Base-by-base conservation (phyloP, 2,888 invertebrate genomes). In the Apamea sordens region DNA sequence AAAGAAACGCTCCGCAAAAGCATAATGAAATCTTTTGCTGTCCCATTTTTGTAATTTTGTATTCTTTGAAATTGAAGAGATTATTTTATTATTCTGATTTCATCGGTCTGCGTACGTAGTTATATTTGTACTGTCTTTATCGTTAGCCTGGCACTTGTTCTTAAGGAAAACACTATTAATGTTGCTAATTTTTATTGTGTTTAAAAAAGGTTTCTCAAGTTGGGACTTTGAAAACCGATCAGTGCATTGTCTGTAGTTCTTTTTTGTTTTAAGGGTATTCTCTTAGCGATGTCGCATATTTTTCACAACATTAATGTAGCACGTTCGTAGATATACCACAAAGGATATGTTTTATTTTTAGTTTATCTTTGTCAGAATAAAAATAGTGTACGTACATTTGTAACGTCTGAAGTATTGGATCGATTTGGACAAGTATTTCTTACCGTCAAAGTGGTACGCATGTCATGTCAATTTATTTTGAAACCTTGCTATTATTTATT, bases 251-350 rank as follows among this genome's bases (percentile, higher is more conserved):
- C 36, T 21, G 59, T 61, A 79, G 59, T 73, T 36, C 11, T 53
- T 67, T 68, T 56, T 67, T 50, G n/a, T n/a, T 36, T 63, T 53
- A 61, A 28, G 50, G 80, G 44, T 80, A n/a, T 63, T 56, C 36
- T 53, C 56, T 63, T 32, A 36, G 47, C 36, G 56, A 18, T 69
- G 68, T 59, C 47, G 36, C 36, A 70, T 80, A 50, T 13, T 36
- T 41, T 81, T 61, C 59, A 59, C 64, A 80, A 36, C 47, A 50
- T 74, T 41, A 32, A 65, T 70, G 50, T 81, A 75, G 82, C 69
- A 70, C 65, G 59, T 59, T 80, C 13, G 36, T 80, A 70, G 65
- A 70, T 70, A 75, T 61, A 65, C 59, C 28, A 44, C 44, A 50
- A 41, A 53, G 56, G 81, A 75, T 75, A 41, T n/a, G 56, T 69